Base-by-base conservation (phyloP, 2,797 vertebrate species). In the Anguilla anguilla region DNA sequence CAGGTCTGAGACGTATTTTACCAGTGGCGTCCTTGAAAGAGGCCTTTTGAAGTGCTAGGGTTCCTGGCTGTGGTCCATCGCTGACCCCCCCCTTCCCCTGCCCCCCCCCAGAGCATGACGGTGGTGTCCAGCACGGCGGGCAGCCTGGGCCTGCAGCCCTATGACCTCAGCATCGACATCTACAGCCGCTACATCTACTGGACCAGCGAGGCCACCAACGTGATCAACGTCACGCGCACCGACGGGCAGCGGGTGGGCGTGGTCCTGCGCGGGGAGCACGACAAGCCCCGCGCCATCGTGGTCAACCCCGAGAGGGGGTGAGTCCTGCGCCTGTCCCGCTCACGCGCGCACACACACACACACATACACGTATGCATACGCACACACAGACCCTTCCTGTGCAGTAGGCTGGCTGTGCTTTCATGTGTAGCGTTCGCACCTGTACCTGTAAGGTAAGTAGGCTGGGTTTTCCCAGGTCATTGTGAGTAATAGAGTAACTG, bases 151-250 rank as follows among this genome's bases (percentile, higher is more conserved):
- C 96, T 99, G 92, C 98, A 99, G 91, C 97, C 98, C 0, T 98
- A 97, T 2, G 98, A 99, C 92, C 96, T 99, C 90, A 99, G 98
- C 96, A 98, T 99, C 84, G 98, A 99, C 93, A 96, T 99, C 95
- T 99, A 97, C 94, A 99, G 98, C 95, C 98, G 98, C 91, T 98
- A 98, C 91, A 98, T 99, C 96, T 99, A 99, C 94, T 99, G 98
- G 98, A 99, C 98, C 92, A 99, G 98, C 0, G 98, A 99, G 93
- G 97, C 97, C 85, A 98, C 98, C 91, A 99, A 99, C 64, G 98
- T 98, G 87, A 98, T 99, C 93, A 99, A 99, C 0, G 98, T 99
- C 22, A 99, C 98, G 0, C 96, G 96, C 19, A 96, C 97, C 0
- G 98, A 99, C 88, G 98, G 98, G 22, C 96, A 96, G 86, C 90